Evolutionary conservation across 1,140 invertebrate genomes (phyloP).

Genomic region (Linepithema humile): DNA sequence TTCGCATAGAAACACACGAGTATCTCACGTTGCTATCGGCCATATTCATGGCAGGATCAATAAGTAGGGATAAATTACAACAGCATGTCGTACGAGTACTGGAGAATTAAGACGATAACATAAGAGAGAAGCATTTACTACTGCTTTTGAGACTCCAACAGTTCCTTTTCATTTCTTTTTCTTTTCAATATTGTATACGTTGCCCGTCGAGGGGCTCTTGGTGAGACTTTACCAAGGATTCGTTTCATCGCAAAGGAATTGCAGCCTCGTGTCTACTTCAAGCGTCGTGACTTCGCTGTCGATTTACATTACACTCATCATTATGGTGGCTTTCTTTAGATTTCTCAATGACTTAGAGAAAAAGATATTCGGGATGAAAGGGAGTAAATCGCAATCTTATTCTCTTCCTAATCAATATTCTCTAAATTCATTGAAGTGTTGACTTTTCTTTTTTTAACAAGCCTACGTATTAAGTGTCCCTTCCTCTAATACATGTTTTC

Average conservation of each 20-base stretch:
- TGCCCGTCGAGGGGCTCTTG: constrained; percentile 8
- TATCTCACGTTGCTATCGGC: not conserved
- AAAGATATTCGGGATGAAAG: constrained; percentile 15
- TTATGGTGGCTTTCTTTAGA: not conserved
- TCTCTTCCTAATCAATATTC: constrained; percentile 25
- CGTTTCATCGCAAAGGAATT: constrained; percentile 68
- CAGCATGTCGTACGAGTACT: not conserved
- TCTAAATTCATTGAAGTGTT: constrained; percentile 53
- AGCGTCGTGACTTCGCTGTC: constrained; percentile 11
- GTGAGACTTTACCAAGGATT: constrained; percentile 13
- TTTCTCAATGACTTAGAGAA: constrained; percentile 25
- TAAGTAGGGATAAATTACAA: not conserved
- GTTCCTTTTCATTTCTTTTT: not conserved
- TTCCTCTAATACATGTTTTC: constrained; percentile 44
- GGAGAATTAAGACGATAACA: constrained; percentile 44
- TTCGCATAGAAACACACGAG: not conserved
- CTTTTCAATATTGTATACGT: constrained; percentile 40
- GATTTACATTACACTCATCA: constrained; percentile 33
- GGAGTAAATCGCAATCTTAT: constrained; percentile 6
- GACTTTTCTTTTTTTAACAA: constrained; percentile 49
- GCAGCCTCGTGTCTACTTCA: constrained; percentile 47
- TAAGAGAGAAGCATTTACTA: constrained; percentile 47
- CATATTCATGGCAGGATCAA: not conserved
- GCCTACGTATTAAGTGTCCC: constrained; percentile 27
- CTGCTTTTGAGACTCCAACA: constrained; percentile 16